Evolutionary conservation across 2,888 invertebrate genomes (phyloP).

Genomic region (Hirtodrosophila histrioides): DNA sequence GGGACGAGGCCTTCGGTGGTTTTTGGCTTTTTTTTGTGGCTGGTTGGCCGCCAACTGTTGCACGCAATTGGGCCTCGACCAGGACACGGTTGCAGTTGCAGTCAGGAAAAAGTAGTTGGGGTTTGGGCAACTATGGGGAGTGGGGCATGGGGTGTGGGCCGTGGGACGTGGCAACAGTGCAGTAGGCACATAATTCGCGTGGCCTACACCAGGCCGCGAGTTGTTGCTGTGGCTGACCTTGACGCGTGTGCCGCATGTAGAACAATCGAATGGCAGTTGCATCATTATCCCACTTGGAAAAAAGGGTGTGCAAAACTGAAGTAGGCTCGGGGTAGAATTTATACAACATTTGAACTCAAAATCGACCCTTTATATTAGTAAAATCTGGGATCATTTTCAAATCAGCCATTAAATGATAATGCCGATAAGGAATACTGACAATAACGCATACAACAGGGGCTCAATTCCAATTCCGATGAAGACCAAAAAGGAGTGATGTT

Average conservation of each 20-base stretch:
- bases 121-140: constrained; percentile 5
- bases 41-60: constrained; percentile 61
- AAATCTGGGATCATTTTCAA: too few species aligned
- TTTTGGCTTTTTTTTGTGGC: constrained; percentile 8
- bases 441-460: too few species aligned
- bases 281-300: constrained; percentile 36
- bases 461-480: too few species aligned
- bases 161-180: neutral
- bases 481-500: too few species aligned
- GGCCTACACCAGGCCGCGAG: constrained; percentile 3
- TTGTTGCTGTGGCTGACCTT: constrained; percentile 51
- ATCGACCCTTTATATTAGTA: too few species aligned
- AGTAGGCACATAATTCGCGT: constrained; percentile 38
- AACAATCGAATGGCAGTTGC: constrained; percentile 74
- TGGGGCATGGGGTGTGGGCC: constrained; percentile 21
- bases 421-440: too few species aligned
- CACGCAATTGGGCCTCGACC: constrained; percentile 31
- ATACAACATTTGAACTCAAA: too few species aligned
- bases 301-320: too few species aligned
- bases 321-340: too few species aligned
- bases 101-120: neutral
- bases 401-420: too few species aligned
- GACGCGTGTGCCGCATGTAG: constrained; percentile 74
- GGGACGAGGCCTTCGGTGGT: neutral
- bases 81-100: constrained; percentile 43